Base-by-base conservation (phyloP, 2,797 vertebrate genomes). In the Diglossa cyanea region DNA sequence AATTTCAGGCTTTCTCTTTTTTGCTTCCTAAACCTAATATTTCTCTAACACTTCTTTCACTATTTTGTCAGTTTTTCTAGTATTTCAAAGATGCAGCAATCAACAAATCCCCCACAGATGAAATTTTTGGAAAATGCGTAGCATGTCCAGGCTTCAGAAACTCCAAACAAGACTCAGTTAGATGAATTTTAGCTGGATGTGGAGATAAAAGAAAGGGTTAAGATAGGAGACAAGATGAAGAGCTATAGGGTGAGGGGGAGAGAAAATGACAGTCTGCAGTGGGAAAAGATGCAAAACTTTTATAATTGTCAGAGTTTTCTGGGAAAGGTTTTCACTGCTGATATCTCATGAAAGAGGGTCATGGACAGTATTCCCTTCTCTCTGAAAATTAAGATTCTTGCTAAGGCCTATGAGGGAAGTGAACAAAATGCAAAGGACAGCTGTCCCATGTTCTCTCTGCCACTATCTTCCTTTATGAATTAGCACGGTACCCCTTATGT, bases 261-360 rank as follows among this genome's bases (percentile, higher is more conserved):
- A 42, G 9, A 48, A 80, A 74, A 92, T 47, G 5, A 44, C 4
- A 31, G 3, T 37, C 30, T 76, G 23, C 26, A 67, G 14, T 25
- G 31, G 28, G 26, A 85, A 60, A 23, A 70, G 7, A 18, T 31
- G 17, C 5, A 68, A 70, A 90, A 63, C 3, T 45, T 74, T 42
- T 28, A 5, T 45, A 45, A 60, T n/a, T 55, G 16, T 55, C 11
- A 62, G 35, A 89, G 31, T 48, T 9, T 55, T 91, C 40, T 40
- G 18, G 37, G 17, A 42, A 76, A 63, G 28, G 3, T 35, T 83
- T 75, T 85, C 17, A 14, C 7, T 20, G 13, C 3, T 54, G 28
- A 1, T 65, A 8, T 53, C 17, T 55, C 1, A 0, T n/a, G 26
- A 17, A 77, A 19, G 28, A 71, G 8, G 2, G 9, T 53, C 16